A percentile compares a stretch with the other conserved stretches of the same genome.
Conservation (phyloP, 2,888 invertebrate genomes). For the Heliconius ismenius region DNA sequence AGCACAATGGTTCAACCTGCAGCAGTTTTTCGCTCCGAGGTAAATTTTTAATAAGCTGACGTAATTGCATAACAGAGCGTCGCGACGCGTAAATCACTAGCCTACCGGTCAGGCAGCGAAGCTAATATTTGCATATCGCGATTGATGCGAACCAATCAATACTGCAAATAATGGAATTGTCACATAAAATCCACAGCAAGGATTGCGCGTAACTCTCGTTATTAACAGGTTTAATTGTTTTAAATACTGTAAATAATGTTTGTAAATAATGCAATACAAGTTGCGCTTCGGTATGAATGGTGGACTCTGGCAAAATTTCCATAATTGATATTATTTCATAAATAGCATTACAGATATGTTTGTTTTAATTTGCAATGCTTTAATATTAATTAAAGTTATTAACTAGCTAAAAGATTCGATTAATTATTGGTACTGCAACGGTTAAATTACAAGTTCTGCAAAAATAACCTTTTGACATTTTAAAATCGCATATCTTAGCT, state of each 20-base stretch:
- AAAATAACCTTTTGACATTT: too few relatives aligned
- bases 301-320: constrained; percentile 30
- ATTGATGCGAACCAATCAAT: constrained; percentile 81
- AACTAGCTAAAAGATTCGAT: background rate
- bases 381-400: constrained; percentile 20
- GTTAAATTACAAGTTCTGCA: too few relatives aligned
- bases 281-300: constrained; percentile 37
- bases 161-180: constrained; percentile 79
- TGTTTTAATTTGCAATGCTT: constrained; percentile 8
- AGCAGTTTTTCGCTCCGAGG: constrained; percentile 44
- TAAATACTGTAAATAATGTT: constrained; percentile 45
- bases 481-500: background rate
- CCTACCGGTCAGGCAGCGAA: constrained; percentile 64
- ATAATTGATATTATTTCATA: constrained; percentile 32
- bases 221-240: constrained; percentile 52
- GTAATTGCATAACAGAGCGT: constrained; percentile 76
- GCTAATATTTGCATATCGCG: constrained; percentile 81
- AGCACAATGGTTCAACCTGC: constrained; percentile 31
- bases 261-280: constrained; percentile 42
- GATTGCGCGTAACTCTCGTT: constrained; percentile 55
- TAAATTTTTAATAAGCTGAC: constrained; percentile 78
- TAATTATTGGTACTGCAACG: background rate
- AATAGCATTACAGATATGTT: constrained; percentile 30
- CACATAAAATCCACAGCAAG: constrained; percentile 72
- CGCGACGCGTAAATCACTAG: constrained; percentile 72